Conservation (phyloP, 2,888 invertebrate species). For the Unio pictorum region DNA sequence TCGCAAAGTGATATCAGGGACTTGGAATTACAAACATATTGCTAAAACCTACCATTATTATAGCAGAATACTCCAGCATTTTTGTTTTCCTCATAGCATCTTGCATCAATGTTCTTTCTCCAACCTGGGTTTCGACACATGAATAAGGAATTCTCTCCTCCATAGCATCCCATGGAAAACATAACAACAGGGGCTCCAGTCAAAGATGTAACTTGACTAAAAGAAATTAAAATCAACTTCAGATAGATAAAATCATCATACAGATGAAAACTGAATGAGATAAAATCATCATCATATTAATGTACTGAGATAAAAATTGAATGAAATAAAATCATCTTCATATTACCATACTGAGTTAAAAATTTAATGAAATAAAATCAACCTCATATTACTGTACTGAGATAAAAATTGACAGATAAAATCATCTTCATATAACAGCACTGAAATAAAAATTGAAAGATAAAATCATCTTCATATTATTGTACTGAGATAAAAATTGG, state of each 20-base stretch:
- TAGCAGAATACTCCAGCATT: slow-evolving; percentile 55
- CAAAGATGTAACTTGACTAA: slow-evolving; percentile 21
- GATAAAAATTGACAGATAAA: too few species aligned
- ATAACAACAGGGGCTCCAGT: slow-evolving; percentile 31
- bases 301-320: too few species aligned
- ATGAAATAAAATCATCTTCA: too few species aligned
- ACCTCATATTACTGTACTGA: too few species aligned
- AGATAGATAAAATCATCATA: background rate
- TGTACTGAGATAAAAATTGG: too few species aligned
- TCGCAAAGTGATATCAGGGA: too few species aligned
- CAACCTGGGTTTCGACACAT: slow-evolving; percentile 53
- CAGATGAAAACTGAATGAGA: background rate
- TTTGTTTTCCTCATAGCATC: slow-evolving; percentile 38
- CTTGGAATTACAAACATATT: background rate
- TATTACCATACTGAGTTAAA: too few species aligned
- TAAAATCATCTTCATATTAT: too few species aligned
- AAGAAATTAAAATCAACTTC: slow-evolving; percentile 2
- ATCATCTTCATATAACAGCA: too few species aligned
- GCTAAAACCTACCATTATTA: slow-evolving; percentile 36
- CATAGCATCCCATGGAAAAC: slow-evolving; percentile 48
- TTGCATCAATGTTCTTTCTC: slow-evolving; percentile 39
- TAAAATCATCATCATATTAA: background rate
- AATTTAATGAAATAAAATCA: too few species aligned
- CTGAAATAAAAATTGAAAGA: too few species aligned
- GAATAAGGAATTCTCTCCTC: slow-evolving; percentile 43